phyloP scores from a whole-genome alignment of 2,797 vertebrate genomes.

The Coregonus suidteri region DNA sequence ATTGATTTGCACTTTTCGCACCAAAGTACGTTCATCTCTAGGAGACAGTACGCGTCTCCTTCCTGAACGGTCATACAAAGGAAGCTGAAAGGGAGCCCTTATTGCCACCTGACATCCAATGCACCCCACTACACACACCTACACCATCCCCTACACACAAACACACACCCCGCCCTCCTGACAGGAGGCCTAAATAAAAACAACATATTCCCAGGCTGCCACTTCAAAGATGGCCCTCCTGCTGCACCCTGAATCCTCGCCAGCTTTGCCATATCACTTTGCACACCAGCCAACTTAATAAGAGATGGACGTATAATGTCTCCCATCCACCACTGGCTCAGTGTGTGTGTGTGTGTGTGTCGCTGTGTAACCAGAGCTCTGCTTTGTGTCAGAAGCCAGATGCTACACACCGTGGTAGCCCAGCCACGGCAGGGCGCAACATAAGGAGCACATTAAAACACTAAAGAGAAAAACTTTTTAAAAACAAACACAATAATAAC shows the following conservation, averaged over 20 bases:
- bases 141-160: slow-evolving; percentile 35
- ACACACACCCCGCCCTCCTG: not conserved
- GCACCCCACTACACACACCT: slow-evolving; percentile 32
- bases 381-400: slow-evolving; percentile 57
- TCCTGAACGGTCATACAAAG: too few relatives aligned
- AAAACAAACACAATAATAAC: slow-evolving; percentile 47
- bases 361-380: slow-evolving; percentile 66
- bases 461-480: not conserved
- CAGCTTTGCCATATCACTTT: slow-evolving; percentile 72
- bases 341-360: slow-evolving; percentile 32
- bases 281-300: slow-evolving; percentile 70
- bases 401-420: slow-evolving; percentile 27
- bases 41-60: too few relatives aligned
- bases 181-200: slow-evolving; percentile 66
- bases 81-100: too few relatives aligned
- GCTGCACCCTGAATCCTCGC: slow-evolving; percentile 53
- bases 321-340: slow-evolving; percentile 51
- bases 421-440: slow-evolving; percentile 4
- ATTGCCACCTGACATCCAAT: slow-evolving; percentile 56
- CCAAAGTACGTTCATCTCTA: too few relatives aligned
- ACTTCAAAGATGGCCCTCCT: slow-evolving; percentile 64
- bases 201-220: slow-evolving; percentile 50
- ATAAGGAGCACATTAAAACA: slow-evolving; percentile 47
- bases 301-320: slow-evolving; percentile 73
- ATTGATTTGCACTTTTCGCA: too few relatives aligned